phyloP scores from a whole-genome alignment of 2,113 vertebrate genomes.

The Hippocampus abdominalis region DNA sequence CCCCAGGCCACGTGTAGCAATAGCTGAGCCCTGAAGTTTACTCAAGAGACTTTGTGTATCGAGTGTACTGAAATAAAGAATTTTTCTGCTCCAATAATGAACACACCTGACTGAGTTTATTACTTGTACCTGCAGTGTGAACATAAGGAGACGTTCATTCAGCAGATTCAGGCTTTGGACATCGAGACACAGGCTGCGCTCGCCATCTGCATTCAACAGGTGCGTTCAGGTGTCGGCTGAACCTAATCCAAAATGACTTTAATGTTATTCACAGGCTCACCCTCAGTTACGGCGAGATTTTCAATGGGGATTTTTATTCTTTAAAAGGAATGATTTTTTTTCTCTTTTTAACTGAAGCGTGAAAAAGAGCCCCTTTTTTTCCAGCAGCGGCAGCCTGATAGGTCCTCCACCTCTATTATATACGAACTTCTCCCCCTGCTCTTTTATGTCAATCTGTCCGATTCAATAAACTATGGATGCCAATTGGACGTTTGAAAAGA shows the following conservation, averaged over 20 bases:
- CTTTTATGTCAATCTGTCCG: slow-evolving; percentile 29
- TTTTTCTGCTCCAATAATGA: neutral
- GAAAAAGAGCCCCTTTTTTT: slow-evolving; percentile 57
- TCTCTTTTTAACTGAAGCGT: slow-evolving; percentile 24
- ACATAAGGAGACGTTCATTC: slow-evolving; percentile 81
- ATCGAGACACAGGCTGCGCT: slow-evolving; percentile 79
- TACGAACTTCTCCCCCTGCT: slow-evolving; percentile 27
- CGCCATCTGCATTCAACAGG: slow-evolving; percentile 83
- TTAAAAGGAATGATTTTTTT: slow-evolving; percentile 27
- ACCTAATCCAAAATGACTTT: slow-evolving; percentile 18
- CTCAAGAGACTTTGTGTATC: neutral
- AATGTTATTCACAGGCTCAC: slow-evolving; percentile 7
- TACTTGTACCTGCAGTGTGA: slow-evolving; percentile 75
- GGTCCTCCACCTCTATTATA: slow-evolving; percentile 47
- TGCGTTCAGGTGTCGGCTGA: slow-evolving; percentile 38
- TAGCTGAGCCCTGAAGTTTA: too few relatives aligned
- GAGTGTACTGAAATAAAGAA: neutral
- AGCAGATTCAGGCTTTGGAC: slow-evolving; percentile 81
- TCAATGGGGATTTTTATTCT: slow-evolving; percentile 18
- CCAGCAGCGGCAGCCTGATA: slow-evolving; percentile 29
- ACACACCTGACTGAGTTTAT: slow-evolving; percentile 7
- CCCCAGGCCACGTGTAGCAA: too few relatives aligned
- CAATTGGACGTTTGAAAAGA: slow-evolving; percentile 26
- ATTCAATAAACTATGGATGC: slow-evolving; percentile 34
- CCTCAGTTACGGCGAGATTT: slow-evolving; percentile 5